Evolutionary conservation across 2,797 vertebrate species (phyloP), one percentile per base, ranked within the genome.

Genomic region (Thripadectes ignobilis): DNA sequence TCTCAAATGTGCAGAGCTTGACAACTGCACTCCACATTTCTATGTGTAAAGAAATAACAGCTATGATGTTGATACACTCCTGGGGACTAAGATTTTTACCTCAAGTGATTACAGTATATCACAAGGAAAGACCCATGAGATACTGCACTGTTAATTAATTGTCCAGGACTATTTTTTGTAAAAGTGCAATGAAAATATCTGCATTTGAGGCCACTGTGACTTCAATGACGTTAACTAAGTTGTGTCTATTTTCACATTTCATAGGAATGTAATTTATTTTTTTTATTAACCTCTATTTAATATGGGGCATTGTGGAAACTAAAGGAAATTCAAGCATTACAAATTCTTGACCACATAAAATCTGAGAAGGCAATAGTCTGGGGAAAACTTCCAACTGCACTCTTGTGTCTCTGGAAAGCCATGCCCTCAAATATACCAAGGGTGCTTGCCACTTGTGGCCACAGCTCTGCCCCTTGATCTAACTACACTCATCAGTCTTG

Each of bases 131-230:
- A 85, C 88, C 10, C 91, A 83, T 34, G 90, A 94, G 90, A 73
- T 68, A 45, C 8, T 30, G 10, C 17, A 58, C 14, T 51, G 34
- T 95, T 94, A 96, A 95, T 94, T 95, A 96, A 94, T 76, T 85
- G 79, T 62, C 41, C 66, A 79, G 20, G 55, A 86, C 3, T 82
- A 71, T 67, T 93, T 96, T 74, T 62, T 76, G 88, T 86, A 68
- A 65, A 89, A 58, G 13, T 58, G 16, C 30, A 85, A 71, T 61
- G 78, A 76, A 93, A 88, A 72, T 58, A 94, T 21, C 68, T 86
- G 38, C 21, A 59, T 72, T 65, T 73, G 66, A 94, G 84, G 26
- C 29, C 23, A 69, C 48, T 78, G 36, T 78, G 46, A 51, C 46
- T 90, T 82, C 55, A 89, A 4, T 17, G 1, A 34, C 32, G 3